Conservation (phyloP, 2,797 vertebrate species). For the Lithobates pipiens region DNA sequence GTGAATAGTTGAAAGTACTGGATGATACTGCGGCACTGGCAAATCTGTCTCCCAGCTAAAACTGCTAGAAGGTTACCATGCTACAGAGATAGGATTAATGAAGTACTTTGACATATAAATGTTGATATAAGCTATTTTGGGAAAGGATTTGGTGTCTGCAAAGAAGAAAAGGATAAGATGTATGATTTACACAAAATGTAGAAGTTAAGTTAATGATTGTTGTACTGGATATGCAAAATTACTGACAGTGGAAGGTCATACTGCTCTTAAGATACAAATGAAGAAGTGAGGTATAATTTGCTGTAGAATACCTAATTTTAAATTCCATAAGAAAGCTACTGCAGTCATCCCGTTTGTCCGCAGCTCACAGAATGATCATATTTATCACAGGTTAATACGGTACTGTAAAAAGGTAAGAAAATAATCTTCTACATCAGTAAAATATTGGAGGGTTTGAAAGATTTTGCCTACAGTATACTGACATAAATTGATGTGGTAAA, state of each 20-base stretch:
- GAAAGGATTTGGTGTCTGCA: slow-evolving; percentile 37
- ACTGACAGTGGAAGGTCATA: slow-evolving; percentile 45
- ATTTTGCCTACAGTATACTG: slow-evolving; percentile 38
- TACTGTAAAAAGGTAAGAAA: slow-evolving; percentile 30
- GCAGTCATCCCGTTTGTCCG: neutral
- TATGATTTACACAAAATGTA: slow-evolving; percentile 28
- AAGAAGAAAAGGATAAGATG: slow-evolving; percentile 27
- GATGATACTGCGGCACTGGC: slow-evolving; percentile 1
- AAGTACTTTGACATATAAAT: slow-evolving; percentile 52
- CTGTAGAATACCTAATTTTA: slow-evolving; percentile 30
- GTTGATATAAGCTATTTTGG: slow-evolving; percentile 41
- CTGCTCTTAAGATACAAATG: slow-evolving; percentile 10
- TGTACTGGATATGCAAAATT: slow-evolving; percentile 47
- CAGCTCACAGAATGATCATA: slow-evolving; percentile 22
- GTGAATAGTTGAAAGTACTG: slow-evolving; percentile 8
- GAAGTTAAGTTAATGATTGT: slow-evolving; percentile 46
- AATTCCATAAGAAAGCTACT: slow-evolving; percentile 25
- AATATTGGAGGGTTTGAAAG: neutral
- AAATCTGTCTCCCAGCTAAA: slow-evolving; percentile 1
- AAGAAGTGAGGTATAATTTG: neutral
- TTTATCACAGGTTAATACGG: slow-evolving; percentile 38
- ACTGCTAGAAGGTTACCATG: slow-evolving; percentile 32
- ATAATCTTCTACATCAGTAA: slow-evolving; percentile 35
- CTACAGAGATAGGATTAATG: slow-evolving; percentile 24
- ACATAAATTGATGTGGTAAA: neutral